These are phyloP conservation scores for Pterocles orientalis DNA, from an alignment of 2,113 vertebrate genomes.

Conservation along the genomic window DNA sequence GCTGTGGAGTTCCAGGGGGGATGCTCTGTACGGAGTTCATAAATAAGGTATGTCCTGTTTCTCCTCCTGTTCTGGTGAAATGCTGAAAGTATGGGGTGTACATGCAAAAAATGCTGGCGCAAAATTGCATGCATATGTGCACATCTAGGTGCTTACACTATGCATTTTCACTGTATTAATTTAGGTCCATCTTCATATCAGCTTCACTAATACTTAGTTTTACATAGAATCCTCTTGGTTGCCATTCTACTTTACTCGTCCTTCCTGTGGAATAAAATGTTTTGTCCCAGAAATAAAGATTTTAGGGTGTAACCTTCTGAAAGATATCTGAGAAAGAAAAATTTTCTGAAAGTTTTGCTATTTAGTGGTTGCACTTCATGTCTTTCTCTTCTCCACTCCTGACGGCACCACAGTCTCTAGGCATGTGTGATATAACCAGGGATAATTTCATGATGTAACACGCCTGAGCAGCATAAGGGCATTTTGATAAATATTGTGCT, in stretches of 20 bases:
- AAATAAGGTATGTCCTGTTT: slow-evolving; percentile 36
- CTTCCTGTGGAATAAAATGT: not conserved
- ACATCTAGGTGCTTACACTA: not conserved
- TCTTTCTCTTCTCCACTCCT: not conserved
- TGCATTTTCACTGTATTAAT: not conserved
- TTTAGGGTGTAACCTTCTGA: not conserved
- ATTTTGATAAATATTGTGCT: not conserved
- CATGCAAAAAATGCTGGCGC: not conserved
- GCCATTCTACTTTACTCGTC: not conserved
- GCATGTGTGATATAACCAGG: not conserved
- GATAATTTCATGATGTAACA: not conserved
- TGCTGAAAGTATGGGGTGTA: not conserved
- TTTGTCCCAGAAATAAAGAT: not conserved
- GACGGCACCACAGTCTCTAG: not conserved
- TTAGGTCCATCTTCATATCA: not conserved
- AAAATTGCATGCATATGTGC: not conserved
- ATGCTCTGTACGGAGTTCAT: not conserved
- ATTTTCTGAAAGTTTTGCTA: not conserved
- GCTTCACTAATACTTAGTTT: not conserved
- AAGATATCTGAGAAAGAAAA: not conserved
- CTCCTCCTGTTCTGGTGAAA: not conserved
- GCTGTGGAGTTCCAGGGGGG: not conserved
- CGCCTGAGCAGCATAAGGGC: not conserved
- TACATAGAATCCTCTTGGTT: not conserved
- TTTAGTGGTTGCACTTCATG: not conserved